Percentiles rank a stretch among this genome's conserved stretches.
These are phyloP conservation scores for Cryptosula pallasiana DNA, from an alignment of 2,888 invertebrate species.

Conservation along the genomic window DNA sequence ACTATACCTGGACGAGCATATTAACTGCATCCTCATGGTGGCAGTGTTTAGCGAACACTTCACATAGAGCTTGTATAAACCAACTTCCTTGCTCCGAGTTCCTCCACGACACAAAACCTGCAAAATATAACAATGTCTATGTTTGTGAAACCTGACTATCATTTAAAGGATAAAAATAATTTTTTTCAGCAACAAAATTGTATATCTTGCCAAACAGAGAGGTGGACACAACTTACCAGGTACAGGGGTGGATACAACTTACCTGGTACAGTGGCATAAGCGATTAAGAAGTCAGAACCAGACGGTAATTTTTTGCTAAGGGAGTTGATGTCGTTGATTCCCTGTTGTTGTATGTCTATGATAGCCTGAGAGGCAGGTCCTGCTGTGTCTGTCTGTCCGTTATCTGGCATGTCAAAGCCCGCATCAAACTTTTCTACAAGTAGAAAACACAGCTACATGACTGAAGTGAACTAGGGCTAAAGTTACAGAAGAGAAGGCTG, in stretches of 20 bases:
- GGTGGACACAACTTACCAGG: no score
- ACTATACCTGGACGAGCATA: conserved; percentile 14
- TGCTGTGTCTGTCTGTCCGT: conserved; percentile 10
- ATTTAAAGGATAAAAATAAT: no score
- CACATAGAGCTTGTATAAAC: conserved; percentile 24
- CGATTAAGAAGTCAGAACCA: conserved; percentile 21
- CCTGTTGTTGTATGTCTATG: not conserved
- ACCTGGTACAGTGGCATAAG: conserved; percentile 24
- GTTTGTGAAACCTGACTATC: no score
- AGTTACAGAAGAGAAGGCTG: no score
- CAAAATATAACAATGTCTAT: no score
- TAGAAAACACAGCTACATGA: no score
- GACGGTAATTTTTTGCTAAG: conserved; percentile 5
- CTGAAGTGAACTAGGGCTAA: no score
- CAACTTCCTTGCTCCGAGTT: conserved; percentile 25
- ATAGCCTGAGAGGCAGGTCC: conserved; percentile 20
- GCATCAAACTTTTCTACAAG: conserved; percentile 6
- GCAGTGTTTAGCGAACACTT: conserved; percentile 7
- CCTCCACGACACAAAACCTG: conserved; percentile 24
- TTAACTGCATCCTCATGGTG: conserved; percentile 23
- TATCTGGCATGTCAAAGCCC: conserved; percentile 12
- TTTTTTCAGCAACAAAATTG: no score
- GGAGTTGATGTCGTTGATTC: not conserved
- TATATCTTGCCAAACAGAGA: no score
- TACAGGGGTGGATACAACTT: no score